A percentile compares a stretch with the other conserved stretches of the same genome.
Conservation (phyloP, 2,797 vertebrate species). For the Pagetopsis macropterus region DNA sequence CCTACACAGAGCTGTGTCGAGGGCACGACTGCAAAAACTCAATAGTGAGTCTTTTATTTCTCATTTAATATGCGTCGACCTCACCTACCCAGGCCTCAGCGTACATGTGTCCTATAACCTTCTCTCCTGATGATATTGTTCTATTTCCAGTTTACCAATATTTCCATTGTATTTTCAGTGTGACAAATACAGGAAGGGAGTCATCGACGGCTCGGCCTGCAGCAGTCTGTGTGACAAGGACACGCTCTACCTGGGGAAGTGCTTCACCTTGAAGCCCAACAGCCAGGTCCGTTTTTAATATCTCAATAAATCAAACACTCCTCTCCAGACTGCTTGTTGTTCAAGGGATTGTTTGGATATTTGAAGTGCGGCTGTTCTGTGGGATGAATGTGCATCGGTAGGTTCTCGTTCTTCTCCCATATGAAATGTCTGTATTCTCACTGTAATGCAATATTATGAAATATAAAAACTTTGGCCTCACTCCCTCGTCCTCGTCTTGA, state of each 20-base stretch:
- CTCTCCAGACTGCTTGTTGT: background rate
- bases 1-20: constrained; percentile 96
- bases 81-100: background rate
- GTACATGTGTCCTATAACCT: background rate
- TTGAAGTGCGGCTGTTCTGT: too few relatives aligned
- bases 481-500: background rate
- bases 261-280: constrained; percentile 91
- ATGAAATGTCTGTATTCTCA: too few relatives aligned
- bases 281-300: constrained; percentile 87
- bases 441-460: background rate
- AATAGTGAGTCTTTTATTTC: constrained; percentile 84
- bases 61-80: background rate
- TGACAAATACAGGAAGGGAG: constrained; percentile 94
- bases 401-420: background rate
- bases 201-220: constrained; percentile 96
- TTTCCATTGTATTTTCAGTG: constrained; percentile 82
- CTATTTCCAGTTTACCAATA: background rate
- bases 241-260: constrained; percentile 95
- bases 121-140: background rate
- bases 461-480: background rate
- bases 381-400: background rate
- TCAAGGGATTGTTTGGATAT: background rate
- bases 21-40: constrained; percentile 95
- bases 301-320: background rate
- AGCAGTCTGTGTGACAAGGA: constrained; percentile 95